Evolutionary conservation across 2,113 vertebrate species (phyloP), one percentile per base, ranked within the genome.

Genomic region (Cynoglossus semilaevis): DNA sequence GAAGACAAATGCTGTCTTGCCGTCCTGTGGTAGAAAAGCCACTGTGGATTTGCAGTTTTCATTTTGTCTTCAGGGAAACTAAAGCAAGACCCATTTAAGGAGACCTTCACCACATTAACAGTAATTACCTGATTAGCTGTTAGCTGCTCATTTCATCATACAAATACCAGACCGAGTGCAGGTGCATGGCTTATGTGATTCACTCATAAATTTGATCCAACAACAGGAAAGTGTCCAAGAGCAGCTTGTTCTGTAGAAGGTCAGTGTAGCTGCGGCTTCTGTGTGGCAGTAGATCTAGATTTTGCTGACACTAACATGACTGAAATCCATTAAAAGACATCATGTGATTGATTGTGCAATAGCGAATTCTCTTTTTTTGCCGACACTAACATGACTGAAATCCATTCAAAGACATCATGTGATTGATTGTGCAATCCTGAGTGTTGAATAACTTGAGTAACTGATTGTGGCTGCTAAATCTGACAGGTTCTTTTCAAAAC

Each of bases 231-330:
- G 10, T 34, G 9, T 52, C 18, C 37, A 38, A 29, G 45, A 55
- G 37, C 6, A 48, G 16, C 5, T 72, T 56, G 15, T 17, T 66
- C 41, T 46, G 48, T 1, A 50, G 60, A 55, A 18, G 49, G 14
- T 29, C 22, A 29, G 22, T 29, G 22, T 29, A 29, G 22, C 6
- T 29, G 22, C 6, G 6, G 22, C 22, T 29, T 29, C 22, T 29
- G 22, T 29, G 3, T 44, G 7, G 38, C 15, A 7, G 29, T 1
- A 16, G 16, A 81, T 9, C 59, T 48, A 63, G 22, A 4, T 29
- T 29, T 29, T 29, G 22, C n/a, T 42, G 19, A 58, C 7, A 22
- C 18, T 53, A n/a, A 29, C 14, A 8, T 46, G 53, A 57, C 15
- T n/a, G 19, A 48, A 29, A 8, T 9, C 15, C 3, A 51, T 9